A percentile compares a stretch with the other conserved stretches of the same genome.
Conservation (phyloP, 2,113 vertebrate genomes). For the Leucosticte australis region DNA sequence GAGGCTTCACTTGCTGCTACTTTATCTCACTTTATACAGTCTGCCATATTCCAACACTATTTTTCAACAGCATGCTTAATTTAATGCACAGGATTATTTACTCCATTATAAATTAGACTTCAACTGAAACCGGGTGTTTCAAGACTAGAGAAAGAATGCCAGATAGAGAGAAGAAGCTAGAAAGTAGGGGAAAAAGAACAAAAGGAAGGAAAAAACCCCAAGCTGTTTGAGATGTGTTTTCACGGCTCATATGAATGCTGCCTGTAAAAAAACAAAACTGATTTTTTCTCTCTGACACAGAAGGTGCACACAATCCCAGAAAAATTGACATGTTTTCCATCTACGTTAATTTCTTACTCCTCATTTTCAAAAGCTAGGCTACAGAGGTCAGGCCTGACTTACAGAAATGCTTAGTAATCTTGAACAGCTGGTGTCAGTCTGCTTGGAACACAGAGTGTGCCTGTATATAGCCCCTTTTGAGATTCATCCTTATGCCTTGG, state of each 20-base stretch:
- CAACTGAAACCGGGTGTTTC: not conserved
- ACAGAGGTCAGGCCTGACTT: not conserved
- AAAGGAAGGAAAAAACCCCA: not conserved
- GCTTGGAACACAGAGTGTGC: not conserved
- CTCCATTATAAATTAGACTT: not conserved
- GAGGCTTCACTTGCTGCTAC: not conserved
- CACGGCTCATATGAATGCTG: not conserved
- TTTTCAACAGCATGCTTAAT: not conserved
- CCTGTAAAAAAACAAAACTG: not conserved
- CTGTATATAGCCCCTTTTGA: not conserved
- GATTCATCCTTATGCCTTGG: not conserved
- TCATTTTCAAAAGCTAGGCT: not conserved
- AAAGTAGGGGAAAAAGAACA: not conserved
- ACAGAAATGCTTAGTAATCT: not conserved
- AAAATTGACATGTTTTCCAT: not conserved
- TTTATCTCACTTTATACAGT: not conserved
- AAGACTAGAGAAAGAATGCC: not conserved
- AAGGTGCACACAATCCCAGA: not conserved
- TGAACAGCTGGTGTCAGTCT: not conserved
- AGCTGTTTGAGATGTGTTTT: not conserved
- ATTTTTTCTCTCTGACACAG: not conserved
- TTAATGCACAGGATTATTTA: not conserved
- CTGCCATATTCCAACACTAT: not conserved
- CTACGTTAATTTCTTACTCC: not conserved
- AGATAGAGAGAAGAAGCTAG: not conserved